phyloP scores from a whole-genome alignment of 2,797 vertebrate genomes.

The Kryptopterus vitreolus region DNA sequence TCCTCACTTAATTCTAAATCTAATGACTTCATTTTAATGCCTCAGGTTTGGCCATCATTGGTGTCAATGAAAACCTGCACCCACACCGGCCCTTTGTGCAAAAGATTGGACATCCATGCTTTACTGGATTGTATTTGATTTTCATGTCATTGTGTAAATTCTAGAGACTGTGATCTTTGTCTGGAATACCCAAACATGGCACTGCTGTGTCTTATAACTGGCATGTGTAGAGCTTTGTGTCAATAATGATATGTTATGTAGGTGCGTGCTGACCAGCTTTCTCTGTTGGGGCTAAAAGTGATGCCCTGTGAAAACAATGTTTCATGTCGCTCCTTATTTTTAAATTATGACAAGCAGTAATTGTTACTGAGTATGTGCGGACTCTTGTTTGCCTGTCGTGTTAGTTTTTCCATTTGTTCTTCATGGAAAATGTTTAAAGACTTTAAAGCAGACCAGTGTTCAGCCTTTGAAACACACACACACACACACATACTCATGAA shows the following conservation, averaged over 20 bases:
- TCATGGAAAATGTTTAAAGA: slow-evolving; percentile 45
- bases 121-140: no score
- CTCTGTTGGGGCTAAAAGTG: neutral
- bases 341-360: neutral
- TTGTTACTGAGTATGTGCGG: neutral
- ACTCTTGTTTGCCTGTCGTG: slow-evolving; percentile 8
- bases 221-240: neutral
- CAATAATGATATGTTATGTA: no score
- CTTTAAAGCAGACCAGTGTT: slow-evolving; percentile 31
- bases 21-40: no score
- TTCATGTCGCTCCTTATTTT: neutral
- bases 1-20: no score
- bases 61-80: no score
- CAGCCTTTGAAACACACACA: neutral
- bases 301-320: neutral
- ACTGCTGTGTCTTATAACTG: neutral
- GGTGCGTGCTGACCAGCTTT: neutral
- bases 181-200: neutral
- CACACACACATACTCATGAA: slow-evolving; percentile 35
- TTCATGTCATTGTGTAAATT: neutral
- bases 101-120: no score
- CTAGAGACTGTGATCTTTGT: neutral
- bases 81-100: no score
- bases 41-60: no score
- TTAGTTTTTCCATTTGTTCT: slow-evolving; percentile 40